Evolutionary conservation across 2,797 vertebrate species (phyloP).

Genomic region (Lophotriccus pileatus): DNA sequence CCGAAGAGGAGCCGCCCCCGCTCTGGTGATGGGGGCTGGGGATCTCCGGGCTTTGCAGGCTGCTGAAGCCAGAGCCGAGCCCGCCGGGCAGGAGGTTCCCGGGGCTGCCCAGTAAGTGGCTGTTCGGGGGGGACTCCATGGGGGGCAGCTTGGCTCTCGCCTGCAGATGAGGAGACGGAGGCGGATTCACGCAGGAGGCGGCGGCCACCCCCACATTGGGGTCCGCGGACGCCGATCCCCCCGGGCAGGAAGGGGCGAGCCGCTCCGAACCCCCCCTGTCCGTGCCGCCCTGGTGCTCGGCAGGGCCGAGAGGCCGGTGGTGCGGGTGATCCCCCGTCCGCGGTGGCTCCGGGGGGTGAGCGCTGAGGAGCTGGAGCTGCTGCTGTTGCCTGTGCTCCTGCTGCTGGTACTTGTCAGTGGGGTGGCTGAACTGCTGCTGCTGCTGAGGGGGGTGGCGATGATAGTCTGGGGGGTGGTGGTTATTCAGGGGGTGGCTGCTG

Average conservation of each 20-base stretch:
- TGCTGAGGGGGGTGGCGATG: conserved; percentile 74
- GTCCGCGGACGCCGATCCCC: conserved; percentile 62
- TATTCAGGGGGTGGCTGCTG: conserved; percentile 76
- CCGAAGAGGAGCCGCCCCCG: conserved; percentile 83
- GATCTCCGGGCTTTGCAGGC: conserved; percentile 86
- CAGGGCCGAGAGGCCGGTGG: conserved; percentile 58
- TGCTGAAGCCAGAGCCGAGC: conserved; percentile 84
- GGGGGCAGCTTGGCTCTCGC: conserved; percentile 75
- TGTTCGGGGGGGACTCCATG: conserved; percentile 89
- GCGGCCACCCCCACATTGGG: conserved; percentile 78
- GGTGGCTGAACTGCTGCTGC: conserved; percentile 77
- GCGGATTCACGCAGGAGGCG: conserved; percentile 70
- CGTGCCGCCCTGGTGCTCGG: conserved; percentile 56
- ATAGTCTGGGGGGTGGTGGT: conserved; percentile 63
- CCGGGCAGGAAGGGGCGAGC: conserved; percentile 67
- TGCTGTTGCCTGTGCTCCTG: conserved; percentile 64
- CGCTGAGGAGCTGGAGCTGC: conserved; percentile 66
- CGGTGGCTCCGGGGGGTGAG: conserved; percentile 33
- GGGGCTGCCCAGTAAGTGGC: conserved; percentile 84
- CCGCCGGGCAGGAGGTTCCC: conserved; percentile 82
- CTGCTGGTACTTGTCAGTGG: conserved; percentile 74
- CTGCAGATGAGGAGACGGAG: conserved; percentile 70
- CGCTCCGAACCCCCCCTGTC: conserved; percentile 60
- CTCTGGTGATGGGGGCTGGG: conserved; percentile 79
- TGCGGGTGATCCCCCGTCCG: conserved; percentile 43